Percentiles rank a stretch among this genome's conserved stretches.
phyloP scores from a whole-genome alignment of 2,888 invertebrate species.

The Aphodius granarius region DNA sequence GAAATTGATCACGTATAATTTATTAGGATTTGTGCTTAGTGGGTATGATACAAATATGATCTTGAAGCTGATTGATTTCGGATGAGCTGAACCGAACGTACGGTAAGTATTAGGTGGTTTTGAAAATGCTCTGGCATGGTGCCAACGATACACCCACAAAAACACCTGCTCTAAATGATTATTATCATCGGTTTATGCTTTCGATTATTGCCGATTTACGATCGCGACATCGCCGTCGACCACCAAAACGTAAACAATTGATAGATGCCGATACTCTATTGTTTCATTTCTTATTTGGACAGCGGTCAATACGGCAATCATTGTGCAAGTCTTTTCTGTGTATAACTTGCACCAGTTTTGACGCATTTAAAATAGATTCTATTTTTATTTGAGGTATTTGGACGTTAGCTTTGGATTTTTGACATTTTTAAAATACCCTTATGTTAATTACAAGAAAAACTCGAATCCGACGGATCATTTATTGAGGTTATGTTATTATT shows the following conservation, averaged over 20 bases:
- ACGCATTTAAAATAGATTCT: conserved; percentile 44
- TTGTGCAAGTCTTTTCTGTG: conserved; percentile 26
- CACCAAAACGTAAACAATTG: neutral
- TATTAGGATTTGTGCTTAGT: conserved; percentile 16
- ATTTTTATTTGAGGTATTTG: conserved; percentile 35
- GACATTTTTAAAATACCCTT: neutral
- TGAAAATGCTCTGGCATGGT: conserved; percentile 43
- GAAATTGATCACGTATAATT: conserved; percentile 21
- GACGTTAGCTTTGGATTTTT: neutral
- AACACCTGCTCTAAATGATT: conserved; percentile 47
- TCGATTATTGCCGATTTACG: conserved; percentile 1
- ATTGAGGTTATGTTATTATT: no score
- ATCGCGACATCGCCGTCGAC: conserved; percentile 16
- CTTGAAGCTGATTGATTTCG: conserved; percentile 44
- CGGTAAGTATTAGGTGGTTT: conserved; percentile 52
- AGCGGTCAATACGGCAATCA: neutral
- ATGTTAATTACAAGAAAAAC: neutral
- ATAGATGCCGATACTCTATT: neutral
- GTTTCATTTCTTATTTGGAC: neutral
- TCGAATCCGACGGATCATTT: no score
- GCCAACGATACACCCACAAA: conserved; percentile 50
- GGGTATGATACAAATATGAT: conserved; percentile 29
- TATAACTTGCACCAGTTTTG: conserved; percentile 40
- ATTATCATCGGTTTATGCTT: neutral
- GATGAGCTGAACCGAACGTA: conserved; percentile 46